phyloP scores from a whole-genome alignment of 2,888 invertebrate genomes.

The Lutraria lutraria region DNA sequence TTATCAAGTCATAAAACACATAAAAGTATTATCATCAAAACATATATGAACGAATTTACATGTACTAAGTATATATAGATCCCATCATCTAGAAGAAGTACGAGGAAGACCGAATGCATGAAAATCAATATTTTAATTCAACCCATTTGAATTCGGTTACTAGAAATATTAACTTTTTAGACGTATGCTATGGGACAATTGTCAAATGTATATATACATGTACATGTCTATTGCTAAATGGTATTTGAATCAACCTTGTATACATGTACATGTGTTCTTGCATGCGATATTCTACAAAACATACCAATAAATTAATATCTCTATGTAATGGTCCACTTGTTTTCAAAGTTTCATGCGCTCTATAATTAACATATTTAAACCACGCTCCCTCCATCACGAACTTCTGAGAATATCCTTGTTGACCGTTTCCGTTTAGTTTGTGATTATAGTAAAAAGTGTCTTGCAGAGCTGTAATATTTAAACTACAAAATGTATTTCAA shows the following conservation, averaged over 20 bases:
- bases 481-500: neutral
- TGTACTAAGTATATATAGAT: too few species aligned
- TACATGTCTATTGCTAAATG: too few species aligned
- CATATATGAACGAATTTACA: too few species aligned
- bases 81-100: too few species aligned
- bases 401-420: constrained; percentile 72
- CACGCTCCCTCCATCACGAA: constrained; percentile 81
- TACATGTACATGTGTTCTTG: neutral
- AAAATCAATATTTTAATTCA: too few species aligned
- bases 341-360: constrained; percentile 73
- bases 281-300: neutral
- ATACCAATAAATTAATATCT: constrained; percentile 76
- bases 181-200: too few species aligned
- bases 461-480: constrained; percentile 74
- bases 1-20: too few species aligned
- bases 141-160: too few species aligned
- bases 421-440: constrained; percentile 77
- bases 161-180: too few species aligned
- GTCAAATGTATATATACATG: too few species aligned
- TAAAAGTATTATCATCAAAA: too few species aligned
- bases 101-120: too few species aligned
- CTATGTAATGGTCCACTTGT: constrained; percentile 80
- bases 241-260: neutral
- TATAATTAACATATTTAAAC: constrained; percentile 77
- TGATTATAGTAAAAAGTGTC: constrained; percentile 77